Evolutionary conservation across 2,113 vertebrate genomes (phyloP).

Genomic region (Suncus etruscus): DNA sequence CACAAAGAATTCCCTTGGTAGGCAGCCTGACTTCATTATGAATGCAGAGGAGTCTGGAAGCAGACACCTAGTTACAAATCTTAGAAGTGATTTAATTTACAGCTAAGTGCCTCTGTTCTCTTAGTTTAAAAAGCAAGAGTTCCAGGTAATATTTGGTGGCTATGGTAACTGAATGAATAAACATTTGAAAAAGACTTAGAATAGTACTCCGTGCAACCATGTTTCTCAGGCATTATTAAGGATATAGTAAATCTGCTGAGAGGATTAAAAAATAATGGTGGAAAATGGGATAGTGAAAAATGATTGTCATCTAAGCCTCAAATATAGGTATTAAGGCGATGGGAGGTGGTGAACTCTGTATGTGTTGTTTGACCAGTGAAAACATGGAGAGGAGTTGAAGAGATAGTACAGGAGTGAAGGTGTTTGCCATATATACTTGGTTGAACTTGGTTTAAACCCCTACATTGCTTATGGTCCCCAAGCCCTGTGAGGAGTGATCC

Average conservation of each 20-base stretch:
- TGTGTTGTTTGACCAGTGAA: background rate
- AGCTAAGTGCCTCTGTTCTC: background rate
- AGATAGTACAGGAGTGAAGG: too few species aligned
- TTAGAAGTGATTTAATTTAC: background rate
- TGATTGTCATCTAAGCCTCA: background rate
- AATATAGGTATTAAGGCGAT: background rate
- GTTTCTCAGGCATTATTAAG: background rate
- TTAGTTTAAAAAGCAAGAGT: background rate
- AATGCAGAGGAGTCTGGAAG: background rate
- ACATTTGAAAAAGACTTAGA: slow-evolving; percentile 26
- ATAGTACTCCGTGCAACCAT: background rate
- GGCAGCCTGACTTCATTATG: background rate
- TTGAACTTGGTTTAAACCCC: too few species aligned
- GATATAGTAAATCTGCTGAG: background rate
- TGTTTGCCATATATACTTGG: too few species aligned
- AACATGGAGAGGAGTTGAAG: background rate
- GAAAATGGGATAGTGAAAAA: background rate
- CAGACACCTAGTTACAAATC: background rate
- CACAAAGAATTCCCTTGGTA: background rate
- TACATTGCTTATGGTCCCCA: too few species aligned
- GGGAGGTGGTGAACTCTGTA: too few species aligned
- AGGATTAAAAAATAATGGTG: background rate
- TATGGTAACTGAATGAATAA: background rate
- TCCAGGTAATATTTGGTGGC: background rate
- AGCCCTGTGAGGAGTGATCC: too few species aligned